phyloP scores from a whole-genome alignment of 2,797 vertebrate species.

The Cyprinella venusta region DNA sequence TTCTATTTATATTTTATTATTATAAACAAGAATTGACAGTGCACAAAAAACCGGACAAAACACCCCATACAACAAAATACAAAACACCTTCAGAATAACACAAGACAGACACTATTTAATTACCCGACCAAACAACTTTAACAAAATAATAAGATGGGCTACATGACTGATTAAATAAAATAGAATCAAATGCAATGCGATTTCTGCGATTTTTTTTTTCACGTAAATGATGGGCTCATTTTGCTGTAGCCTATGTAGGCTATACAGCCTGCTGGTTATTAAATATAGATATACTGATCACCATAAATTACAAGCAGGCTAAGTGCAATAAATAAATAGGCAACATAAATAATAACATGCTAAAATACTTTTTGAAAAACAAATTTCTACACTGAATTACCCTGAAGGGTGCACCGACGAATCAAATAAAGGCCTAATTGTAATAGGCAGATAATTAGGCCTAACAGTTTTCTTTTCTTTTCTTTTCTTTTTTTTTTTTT shows the following conservation, averaged over 20 bases:
- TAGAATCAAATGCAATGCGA: neutral
- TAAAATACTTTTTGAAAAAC: neutral
- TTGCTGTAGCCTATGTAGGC: no score
- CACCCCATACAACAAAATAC: neutral
- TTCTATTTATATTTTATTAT: neutral
- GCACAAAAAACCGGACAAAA: neutral
- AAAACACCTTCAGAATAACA: neutral
- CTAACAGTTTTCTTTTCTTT: neutral
- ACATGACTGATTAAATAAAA: neutral
- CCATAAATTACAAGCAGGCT: neutral
- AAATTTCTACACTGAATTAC: neutral
- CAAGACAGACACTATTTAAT: neutral
- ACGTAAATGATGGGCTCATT: no score
- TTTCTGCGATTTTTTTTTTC: neutral
- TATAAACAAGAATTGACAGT: neutral
- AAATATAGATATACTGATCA: neutral
- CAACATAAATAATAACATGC: neutral
- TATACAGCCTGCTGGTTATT: no score
- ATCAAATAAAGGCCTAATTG: neutral
- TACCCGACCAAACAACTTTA: neutral
- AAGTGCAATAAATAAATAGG: neutral
- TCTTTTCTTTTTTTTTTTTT: neutral
- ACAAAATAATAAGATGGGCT: neutral
- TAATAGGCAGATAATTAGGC: neutral
- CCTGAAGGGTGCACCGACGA: neutral